phyloP scores from a whole-genome alignment of 2,888 invertebrate species.

The Chalcis sispes region DNA sequence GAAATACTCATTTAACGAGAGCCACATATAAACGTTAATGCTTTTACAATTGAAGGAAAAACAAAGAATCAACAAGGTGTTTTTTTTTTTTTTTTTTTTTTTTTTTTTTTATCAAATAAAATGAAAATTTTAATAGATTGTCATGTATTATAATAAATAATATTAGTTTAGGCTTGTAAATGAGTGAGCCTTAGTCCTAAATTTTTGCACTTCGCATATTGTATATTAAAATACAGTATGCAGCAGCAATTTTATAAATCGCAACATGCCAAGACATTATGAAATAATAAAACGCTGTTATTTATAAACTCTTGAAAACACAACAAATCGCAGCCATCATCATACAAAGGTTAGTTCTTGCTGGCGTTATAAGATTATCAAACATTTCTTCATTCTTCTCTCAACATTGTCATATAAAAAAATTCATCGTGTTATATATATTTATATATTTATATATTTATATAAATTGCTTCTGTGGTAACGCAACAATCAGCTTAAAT shows the following conservation, averaged over 20 bases:
- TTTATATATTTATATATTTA: too few species aligned
- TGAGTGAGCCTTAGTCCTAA: constrained; percentile 63
- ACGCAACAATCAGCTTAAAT: constrained; percentile 66
- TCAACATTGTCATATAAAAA: constrained; percentile 67
- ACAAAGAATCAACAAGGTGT: too few species aligned
- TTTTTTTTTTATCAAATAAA: too few species aligned
- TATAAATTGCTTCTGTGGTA: constrained; percentile 64
- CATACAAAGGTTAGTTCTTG: constrained; percentile 72
- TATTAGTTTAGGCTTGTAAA: constrained; percentile 58
- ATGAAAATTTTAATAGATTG: constrained; percentile 15
- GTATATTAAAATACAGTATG: constrained; percentile 57
- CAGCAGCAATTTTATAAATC: constrained; percentile 59
- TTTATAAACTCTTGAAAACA: constrained; percentile 74
- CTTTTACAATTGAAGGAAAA: too few species aligned
- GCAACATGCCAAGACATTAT: constrained; percentile 73
- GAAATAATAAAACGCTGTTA: constrained; percentile 72
- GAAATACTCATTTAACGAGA: constrained; percentile 64
- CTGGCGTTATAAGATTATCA: constrained; percentile 62
- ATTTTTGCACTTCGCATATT: constrained; percentile 37
- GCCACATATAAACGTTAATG: not conserved
- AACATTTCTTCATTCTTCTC: constrained; percentile 60
- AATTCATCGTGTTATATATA: constrained; percentile 64
- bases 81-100: too few species aligned
- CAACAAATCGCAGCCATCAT: constrained; percentile 74
- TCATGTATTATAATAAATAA: not conserved